Evolutionary conservation across 2,797 vertebrate species (phyloP).

Genomic region (Phylloscopus collybita): DNA sequence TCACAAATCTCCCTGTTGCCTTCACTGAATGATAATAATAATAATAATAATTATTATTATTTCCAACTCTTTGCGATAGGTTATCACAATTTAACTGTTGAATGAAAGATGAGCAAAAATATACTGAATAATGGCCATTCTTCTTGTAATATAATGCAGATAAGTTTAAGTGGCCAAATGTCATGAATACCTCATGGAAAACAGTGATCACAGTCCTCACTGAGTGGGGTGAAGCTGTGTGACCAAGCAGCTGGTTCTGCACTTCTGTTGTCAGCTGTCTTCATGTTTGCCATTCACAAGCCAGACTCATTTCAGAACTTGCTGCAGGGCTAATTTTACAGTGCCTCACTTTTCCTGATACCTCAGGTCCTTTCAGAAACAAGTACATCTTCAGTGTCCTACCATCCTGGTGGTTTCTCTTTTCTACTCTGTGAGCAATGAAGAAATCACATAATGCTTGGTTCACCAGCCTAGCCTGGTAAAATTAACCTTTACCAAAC

Average conservation of each 20-base stretch:
- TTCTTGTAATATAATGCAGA: not conserved
- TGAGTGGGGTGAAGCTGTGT: not conserved
- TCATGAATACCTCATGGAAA: not conserved
- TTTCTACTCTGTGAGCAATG: not conserved
- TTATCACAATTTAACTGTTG: not conserved
- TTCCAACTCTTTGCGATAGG: not conserved
- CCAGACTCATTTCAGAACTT: not conserved
- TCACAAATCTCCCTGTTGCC: not conserved
- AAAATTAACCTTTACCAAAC: not conserved
- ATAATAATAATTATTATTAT: too few relatives aligned
- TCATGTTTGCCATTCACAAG: not conserved
- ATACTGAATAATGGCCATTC: not conserved
- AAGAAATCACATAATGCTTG: not conserved
- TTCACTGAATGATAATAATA: not conserved
- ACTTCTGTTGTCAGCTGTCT: rapidly evolving
- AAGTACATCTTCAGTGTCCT: not conserved
- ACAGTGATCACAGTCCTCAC: not conserved
- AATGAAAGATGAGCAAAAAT: not conserved
- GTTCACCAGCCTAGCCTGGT: not conserved
- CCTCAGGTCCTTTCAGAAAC: not conserved
- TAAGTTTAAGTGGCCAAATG: not conserved
- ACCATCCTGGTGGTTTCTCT: not conserved
- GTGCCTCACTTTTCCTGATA: not conserved
- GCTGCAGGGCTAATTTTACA: not conserved
- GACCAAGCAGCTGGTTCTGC: not conserved